Evolutionary conservation across 2,113 vertebrate species (phyloP).

Genomic region (Capra hircus): DNA sequence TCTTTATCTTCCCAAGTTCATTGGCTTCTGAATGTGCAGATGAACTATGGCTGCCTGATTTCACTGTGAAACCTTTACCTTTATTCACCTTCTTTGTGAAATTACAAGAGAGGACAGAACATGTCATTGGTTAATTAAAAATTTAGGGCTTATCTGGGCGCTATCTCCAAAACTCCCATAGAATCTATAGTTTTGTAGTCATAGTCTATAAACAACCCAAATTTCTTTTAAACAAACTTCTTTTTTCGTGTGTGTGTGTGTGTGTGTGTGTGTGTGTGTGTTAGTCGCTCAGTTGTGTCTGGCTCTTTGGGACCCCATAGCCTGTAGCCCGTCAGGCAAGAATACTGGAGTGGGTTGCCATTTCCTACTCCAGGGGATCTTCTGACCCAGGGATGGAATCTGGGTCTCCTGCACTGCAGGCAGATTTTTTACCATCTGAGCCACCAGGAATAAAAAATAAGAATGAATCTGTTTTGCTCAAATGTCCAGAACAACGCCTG

Average conservation of each 20-base stretch:
- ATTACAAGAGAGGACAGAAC: neutral
- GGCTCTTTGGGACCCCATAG: neutral
- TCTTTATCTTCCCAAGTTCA: neutral
- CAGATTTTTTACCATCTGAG: neutral
- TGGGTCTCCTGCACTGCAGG: neutral
- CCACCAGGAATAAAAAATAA: neutral
- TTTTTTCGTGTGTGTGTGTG: neutral
- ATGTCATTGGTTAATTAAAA: neutral
- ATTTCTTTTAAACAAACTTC: constrained; percentile 55
- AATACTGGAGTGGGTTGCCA: neutral
- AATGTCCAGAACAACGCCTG: neutral
- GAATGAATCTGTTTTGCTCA: neutral
- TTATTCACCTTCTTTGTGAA: neutral
- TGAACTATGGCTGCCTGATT: neutral
- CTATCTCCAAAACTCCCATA: neutral
- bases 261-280: neutral
- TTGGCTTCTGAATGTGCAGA: neutral
- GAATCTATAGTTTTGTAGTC: neutral
- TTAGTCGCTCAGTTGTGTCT: neutral
- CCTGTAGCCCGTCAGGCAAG: neutral
- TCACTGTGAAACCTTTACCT: neutral
- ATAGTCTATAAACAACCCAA: neutral
- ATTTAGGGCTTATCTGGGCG: neutral
- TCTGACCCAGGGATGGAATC: neutral
- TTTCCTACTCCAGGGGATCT: neutral